Percentiles rank a stretch among this genome's conserved stretches.
These are phyloP conservation scores for Drosophila dunni DNA, from an alignment of 1,140 invertebrate species.

Conservation along the genomic window DNA sequence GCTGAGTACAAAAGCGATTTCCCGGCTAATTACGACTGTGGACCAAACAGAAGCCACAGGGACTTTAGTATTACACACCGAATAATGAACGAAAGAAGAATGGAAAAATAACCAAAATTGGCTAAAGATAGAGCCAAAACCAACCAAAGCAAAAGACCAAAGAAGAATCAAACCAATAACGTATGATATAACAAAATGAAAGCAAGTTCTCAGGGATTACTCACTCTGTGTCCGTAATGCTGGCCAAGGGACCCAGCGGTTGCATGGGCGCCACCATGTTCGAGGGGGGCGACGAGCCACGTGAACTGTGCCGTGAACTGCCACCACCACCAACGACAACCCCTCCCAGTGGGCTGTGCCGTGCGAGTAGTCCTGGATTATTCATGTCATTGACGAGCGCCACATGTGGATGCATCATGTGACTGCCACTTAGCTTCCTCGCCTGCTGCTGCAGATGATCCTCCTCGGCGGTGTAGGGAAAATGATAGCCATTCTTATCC, in stretches of 20 bases:
- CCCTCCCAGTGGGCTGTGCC: slow-evolving; percentile 67
- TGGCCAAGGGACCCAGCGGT: slow-evolving; percentile 86
- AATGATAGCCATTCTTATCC: slow-evolving; percentile 91
- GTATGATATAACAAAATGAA: slow-evolving; percentile 2
- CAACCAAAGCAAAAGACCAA: neutral
- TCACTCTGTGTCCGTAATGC: slow-evolving; percentile 88
- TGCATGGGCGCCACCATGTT: slow-evolving; percentile 84
- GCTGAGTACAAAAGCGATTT: slow-evolving; percentile 54
- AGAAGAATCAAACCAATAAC: slow-evolving; percentile 10
- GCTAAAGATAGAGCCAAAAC: neutral
- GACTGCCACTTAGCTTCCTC: slow-evolving; percentile 81
- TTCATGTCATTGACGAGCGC: slow-evolving; percentile 85
- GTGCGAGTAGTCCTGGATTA: slow-evolving; percentile 84
- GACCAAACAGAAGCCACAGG: slow-evolving; percentile 44
- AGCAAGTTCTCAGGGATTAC: slow-evolving; percentile 54
- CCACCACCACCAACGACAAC: slow-evolving; percentile 46
- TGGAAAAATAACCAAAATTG: slow-evolving; percentile 24
- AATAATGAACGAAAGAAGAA: slow-evolving; percentile 2
- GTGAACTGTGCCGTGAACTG: slow-evolving; percentile 82
- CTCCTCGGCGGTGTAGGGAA: slow-evolving; percentile 89
- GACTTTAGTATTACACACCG: slow-evolving; percentile 22
- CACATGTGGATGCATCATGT: slow-evolving; percentile 55
- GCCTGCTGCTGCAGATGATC: slow-evolving; percentile 86
- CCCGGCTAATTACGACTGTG: slow-evolving; percentile 33
- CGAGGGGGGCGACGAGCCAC: slow-evolving; percentile 75